Base-by-base conservation (phyloP, 2,113 vertebrate species). In the Pterocles burchelli region DNA sequence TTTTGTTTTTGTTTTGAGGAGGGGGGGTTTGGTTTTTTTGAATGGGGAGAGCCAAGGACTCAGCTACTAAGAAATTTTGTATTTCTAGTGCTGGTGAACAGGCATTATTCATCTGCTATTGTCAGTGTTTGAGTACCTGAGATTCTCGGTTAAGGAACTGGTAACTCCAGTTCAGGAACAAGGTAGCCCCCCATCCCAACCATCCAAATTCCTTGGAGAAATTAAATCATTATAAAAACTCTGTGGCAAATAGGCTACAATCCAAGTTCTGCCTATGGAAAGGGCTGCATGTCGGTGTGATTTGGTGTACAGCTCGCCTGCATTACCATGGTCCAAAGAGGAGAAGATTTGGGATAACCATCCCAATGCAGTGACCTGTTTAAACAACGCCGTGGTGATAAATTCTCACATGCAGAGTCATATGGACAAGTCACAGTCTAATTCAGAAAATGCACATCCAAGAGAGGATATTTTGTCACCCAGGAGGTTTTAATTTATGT, bases 401-500 rank as follows among this genome's bases (percentile, higher is more conserved):
- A 83, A 45, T 66, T 63, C 82, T 41, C 68, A 48, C n/a, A 1
- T 29, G 6, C 11, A 10, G 71, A 45, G 38, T 51, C 34, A 1
- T 3, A 28, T 0, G 13, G 74, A 49, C 71, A 48, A 62, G 7
- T 38, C 8, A 0, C 70, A 55, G 67, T 70, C 43, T 19, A 66
- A 55, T 81, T 86, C 57, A 81, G 95, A 61, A 77, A 71, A 86
- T 79, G 79, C 72, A 65, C 59, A 90, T 90, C 75, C 1, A 3
- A 75, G 78, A 79, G 76, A 90, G 79, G 80, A 48, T 13, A 1
- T 71, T 90, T 77, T 84, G 78, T 77, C 79, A 81, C 65, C 31
- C 0, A 1, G 22, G 63, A 81, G 82, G 54, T 83, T 94, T 96
- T 93, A 93, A 95, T 95, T 91, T 90, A 83, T 84, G 75, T 81